These are phyloP conservation scores for Pluvianellus socialis DNA, from an alignment of 2,113 vertebrate species.

Conservation along the genomic window DNA sequence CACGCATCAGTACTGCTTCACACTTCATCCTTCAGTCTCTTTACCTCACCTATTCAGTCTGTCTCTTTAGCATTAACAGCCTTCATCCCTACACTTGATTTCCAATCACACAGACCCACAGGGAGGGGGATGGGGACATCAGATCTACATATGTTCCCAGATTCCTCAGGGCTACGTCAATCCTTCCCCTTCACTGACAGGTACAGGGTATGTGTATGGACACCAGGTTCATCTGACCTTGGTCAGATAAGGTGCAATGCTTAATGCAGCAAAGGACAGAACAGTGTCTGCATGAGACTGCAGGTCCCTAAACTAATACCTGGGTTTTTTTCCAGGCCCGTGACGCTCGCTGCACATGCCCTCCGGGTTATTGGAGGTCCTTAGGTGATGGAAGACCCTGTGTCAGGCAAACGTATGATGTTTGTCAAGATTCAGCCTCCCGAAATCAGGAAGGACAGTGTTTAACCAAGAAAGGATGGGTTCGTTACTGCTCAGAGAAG, in stretches of 20 bases:
- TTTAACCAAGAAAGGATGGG: slow-evolving; percentile 79
- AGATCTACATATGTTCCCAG: rapidly evolving
- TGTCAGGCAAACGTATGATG: slow-evolving; percentile 60
- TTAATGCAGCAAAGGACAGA: background rate
- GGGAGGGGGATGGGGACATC: rapidly evolving
- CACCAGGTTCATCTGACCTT: background rate
- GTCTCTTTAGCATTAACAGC: background rate
- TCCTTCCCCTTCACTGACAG: background rate
- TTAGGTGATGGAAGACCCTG: slow-evolving; percentile 63
- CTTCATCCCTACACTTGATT: background rate
- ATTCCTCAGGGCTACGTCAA: background rate
- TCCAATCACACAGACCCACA: background rate
- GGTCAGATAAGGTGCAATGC: background rate
- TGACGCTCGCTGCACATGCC: slow-evolving; percentile 81
- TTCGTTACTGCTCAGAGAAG: slow-evolving; percentile 81
- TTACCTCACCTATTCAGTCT: background rate
- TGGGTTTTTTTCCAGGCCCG: slow-evolving; percentile 67
- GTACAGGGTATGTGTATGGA: rapidly evolving
- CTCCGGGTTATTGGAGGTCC: slow-evolving; percentile 66
- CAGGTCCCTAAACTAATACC: background rate
- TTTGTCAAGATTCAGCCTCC: slow-evolving; percentile 74
- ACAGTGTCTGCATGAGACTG: background rate
- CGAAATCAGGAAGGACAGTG: slow-evolving; percentile 85
- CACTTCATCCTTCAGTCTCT: background rate
- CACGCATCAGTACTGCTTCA: too few species aligned